Conservation (phyloP, 1,140 invertebrate species). For the Gyrodactylus salaris region DNA sequence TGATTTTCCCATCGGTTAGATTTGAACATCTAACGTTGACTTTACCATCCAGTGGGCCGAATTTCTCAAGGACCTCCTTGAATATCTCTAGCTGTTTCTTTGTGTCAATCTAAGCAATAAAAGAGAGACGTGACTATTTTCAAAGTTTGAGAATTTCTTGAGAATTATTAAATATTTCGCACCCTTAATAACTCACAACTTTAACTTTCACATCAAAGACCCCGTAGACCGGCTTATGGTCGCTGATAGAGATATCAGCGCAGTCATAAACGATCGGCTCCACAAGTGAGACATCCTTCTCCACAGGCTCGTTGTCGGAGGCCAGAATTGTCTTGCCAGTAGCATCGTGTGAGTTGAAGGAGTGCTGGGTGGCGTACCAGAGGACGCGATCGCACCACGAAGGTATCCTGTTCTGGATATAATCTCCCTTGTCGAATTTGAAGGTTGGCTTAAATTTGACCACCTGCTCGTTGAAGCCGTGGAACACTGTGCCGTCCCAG, state of each 20-base stretch:
- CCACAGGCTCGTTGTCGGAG: background rate
- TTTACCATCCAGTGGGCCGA: background rate
- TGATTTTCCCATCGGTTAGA: no score
- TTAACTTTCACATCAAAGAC: background rate
- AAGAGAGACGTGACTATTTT: no score
- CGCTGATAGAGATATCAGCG: background rate
- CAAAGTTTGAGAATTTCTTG: no score
- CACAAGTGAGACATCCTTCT: background rate
- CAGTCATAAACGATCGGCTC: background rate
- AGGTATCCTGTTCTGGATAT: background rate
- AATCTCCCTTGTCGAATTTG: background rate
- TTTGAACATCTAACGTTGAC: background rate
- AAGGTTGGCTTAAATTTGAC: background rate
- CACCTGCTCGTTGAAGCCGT: background rate
- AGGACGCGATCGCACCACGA: background rate
- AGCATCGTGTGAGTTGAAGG: background rate
- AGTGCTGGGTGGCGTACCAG: background rate
- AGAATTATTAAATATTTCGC: background rate
- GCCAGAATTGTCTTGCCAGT: background rate
- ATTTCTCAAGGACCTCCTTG: background rate
- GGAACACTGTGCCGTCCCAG: background rate
- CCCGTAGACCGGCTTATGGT: background rate
- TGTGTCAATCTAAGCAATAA: background rate
- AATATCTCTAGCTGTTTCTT: background rate
- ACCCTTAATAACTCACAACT: background rate